These are phyloP conservation scores for Asteroscopus sphinx DNA, from an alignment of 2,888 invertebrate genomes.

Conservation along the genomic window DNA sequence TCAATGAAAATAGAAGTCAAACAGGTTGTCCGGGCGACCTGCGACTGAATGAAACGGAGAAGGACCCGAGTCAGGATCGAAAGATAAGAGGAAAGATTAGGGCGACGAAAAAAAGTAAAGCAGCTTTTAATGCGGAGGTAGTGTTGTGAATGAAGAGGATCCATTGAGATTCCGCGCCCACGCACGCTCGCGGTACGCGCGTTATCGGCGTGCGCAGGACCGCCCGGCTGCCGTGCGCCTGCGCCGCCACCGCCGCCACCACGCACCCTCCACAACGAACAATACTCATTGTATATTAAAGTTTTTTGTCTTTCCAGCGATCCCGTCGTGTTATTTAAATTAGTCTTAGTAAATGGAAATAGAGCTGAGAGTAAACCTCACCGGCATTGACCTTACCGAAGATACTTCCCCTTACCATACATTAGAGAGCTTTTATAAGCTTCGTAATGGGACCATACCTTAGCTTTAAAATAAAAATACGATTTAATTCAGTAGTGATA, in stretches of 20 bases:
- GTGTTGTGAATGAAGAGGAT: conserved; percentile 89
- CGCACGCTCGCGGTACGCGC: conserved; percentile 73
- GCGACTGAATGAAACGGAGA: conserved; percentile 88
- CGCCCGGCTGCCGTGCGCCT: conserved; percentile 65
- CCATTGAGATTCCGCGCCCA: conserved; percentile 87
- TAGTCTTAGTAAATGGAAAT: conserved; percentile 66
- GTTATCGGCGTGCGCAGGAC: conserved; percentile 67
- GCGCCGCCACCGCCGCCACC: conserved; percentile 50
- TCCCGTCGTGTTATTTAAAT: conserved; percentile 76
- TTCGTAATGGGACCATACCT: background rate
- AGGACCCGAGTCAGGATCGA: conserved; percentile 85
- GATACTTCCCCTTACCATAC: background rate
- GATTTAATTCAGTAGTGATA: conserved; percentile 66
- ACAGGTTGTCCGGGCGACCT: conserved; percentile 85
- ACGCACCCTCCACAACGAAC: conserved; percentile 62
- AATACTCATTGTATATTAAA: conserved; percentile 73
- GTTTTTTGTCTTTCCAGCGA: conserved; percentile 72
- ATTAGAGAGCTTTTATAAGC: conserved; percentile 2
- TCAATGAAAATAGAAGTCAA: conserved; percentile 89
- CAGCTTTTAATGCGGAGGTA: conserved; percentile 86
- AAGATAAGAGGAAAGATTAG: conserved; percentile 89
- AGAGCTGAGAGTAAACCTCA: conserved; percentile 58
- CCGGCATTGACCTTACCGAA: background rate
- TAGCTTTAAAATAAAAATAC: conserved; percentile 31
- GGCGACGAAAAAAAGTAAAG: conserved; percentile 84